Base-by-base conservation (phyloP, 1,140 invertebrate species). In the Neomicropteryx cornuta region DNA sequence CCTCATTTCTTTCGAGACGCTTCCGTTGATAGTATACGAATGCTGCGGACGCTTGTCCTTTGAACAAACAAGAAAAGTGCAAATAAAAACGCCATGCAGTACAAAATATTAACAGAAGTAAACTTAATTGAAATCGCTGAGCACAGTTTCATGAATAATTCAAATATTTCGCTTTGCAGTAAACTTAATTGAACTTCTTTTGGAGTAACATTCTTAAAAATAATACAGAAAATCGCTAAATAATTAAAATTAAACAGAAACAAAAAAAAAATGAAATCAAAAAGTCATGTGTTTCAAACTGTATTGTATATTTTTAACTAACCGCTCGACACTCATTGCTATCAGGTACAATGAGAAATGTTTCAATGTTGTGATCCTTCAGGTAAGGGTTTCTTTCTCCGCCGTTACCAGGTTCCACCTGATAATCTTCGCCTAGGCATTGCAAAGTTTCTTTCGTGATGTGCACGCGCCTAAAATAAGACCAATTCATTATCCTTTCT, bases 341-440 rank as follows among this genome's bases (percentile, higher is more conserved):
- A 8, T 63, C 62, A 0, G 83, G 81, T 2, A 90, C 79, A 38
- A 97, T 94, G 5, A 97, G 73, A 62, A 79, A 96, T 0, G 93
- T 96, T 53, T 91, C 79, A 47, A 96, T 91, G 58, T 91, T 89
- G 62, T 94, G 81, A 52, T 94, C 87, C 52, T 85, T 82, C 2
- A 97, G 68, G 65, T 92, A 95, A 1, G 80, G 59, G 49, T 95
- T 90, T 23, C 91, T 62, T 28, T 88, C 81, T 0, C 73, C 80
- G 0, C 92, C 91, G 42, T 81, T 66, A 3, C 90, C 91, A 0
- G 81, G 83, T 53, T 95, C 92, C 18, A 95, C 88, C 54, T 87
- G 77, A 60, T 94, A 97, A 50, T 90, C 84, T 20, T 77, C 82
- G 31, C 82, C 83, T 29, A 97, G 73, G 55, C 78, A 89, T 13